These are phyloP conservation scores for Chromobotia macracanthus DNA, from an alignment of 2,797 vertebrate genomes.

Conservation along the genomic window DNA sequence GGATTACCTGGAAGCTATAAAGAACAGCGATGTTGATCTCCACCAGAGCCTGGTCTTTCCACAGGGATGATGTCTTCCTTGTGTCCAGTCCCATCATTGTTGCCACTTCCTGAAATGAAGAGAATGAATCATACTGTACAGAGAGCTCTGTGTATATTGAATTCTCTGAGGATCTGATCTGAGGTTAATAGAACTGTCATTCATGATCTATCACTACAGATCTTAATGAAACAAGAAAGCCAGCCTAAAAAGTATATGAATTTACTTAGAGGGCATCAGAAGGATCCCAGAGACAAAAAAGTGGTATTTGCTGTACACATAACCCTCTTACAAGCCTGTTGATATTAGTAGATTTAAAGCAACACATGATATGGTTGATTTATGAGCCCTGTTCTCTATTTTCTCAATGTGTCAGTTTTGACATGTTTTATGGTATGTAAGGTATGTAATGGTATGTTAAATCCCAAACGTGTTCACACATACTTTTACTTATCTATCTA, in stretches of 20 bases:
- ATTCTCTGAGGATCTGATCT: slow-evolving; percentile 7
- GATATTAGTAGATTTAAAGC: not conserved
- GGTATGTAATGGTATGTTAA: too few relatives aligned
- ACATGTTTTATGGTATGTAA: too few relatives aligned
- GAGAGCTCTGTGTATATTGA: slow-evolving; percentile 14
- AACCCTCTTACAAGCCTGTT: not conserved
- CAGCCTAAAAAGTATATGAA: not conserved
- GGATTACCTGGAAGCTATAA: slow-evolving; percentile 92
- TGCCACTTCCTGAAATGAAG: slow-evolving; percentile 86
- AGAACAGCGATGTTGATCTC: slow-evolving; percentile 98
- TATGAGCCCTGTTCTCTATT: too few relatives aligned
- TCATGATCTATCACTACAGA: slow-evolving; percentile 6
- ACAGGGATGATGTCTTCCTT: slow-evolving; percentile 93
- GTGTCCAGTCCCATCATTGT: slow-evolving; percentile 93
- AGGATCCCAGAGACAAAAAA: not conserved
- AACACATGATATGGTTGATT: not conserved
- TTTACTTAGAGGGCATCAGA: not conserved
- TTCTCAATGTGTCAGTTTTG: too few relatives aligned
- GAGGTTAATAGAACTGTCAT: slow-evolving; percentile 40
- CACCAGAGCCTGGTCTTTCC: slow-evolving; percentile 97
- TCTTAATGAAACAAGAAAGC: not conserved
- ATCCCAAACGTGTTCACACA: too few relatives aligned
- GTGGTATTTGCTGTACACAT: not conserved
- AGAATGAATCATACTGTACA: slow-evolving; percentile 12
- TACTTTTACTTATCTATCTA: too few relatives aligned